Base-by-base conservation (phyloP, 2,888 invertebrate species). In the Chalcis sispes region DNA sequence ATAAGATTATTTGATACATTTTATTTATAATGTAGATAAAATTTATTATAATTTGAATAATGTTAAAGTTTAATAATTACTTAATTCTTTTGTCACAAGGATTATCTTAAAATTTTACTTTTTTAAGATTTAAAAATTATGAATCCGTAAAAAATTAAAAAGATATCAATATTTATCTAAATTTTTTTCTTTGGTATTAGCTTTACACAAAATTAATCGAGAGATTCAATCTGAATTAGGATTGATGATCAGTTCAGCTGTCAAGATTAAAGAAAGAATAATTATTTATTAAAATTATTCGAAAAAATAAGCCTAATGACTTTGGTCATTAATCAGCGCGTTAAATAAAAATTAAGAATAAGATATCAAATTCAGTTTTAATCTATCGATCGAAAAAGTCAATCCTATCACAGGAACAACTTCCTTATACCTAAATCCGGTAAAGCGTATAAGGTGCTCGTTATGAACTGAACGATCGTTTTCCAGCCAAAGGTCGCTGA, bases 361-460 rank as follows among this genome's bases (percentile, higher is more conserved):
- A n/a, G n/a, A n/a, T n/a, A n/a, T n/a, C n/a, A n/a, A n/a, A n/a
- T n/a, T n/a, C n/a, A n/a, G n/a, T n/a, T n/a, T n/a, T n/a, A n/a
- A n/a, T n/a, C n/a, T n/a, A n/a, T n/a, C n/a, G n/a, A n/a, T n/a
- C n/a, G n/a, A n/a, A n/a, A n/a, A n/a, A n/a, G n/a, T n/a, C n/a
- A n/a, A n/a, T n/a, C 40, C 42, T 1, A 18, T 77, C 62, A 75
- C 8, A 77, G 23, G n/a, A 80, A 78, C 0, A 80, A 54, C 1
- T 78, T 80, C 52, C 18, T 77, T 40, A 77, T 61, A 0, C 78
- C 75, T 7, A 78, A 25, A 10, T 79, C 78, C 4, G 79, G 71
- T 13, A 80, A 52, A 18, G 78, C 74, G 27, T 78, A 73, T 13
- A 79, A 56, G 0, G 79, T 80, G 25, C 80, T 77, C 71, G 70